phyloP scores from a whole-genome alignment of 2,888 invertebrate genomes.

The Chloromyia formosa region DNA sequence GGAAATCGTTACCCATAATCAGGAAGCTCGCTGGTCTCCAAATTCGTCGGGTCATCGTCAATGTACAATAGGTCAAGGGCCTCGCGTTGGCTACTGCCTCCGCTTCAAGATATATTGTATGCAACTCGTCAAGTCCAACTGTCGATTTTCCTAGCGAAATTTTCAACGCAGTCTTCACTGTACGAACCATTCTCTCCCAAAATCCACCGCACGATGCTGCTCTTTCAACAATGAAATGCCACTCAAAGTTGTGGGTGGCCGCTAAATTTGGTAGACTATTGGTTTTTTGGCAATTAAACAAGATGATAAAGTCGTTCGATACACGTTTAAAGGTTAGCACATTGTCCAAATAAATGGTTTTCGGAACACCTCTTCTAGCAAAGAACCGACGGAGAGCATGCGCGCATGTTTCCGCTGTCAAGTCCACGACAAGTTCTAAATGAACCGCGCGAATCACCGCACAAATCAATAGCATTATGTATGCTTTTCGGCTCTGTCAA shows the following conservation, averaged over 20 bases:
- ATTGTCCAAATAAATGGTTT: slow-evolving; percentile 36
- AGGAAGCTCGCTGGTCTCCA: neutral
- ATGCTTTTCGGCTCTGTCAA: neutral
- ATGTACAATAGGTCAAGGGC: slow-evolving; percentile 33
- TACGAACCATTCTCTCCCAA: slow-evolving; percentile 41
- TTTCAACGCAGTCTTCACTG: slow-evolving; percentile 34
- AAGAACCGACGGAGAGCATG: slow-evolving; percentile 39
- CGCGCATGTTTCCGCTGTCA: slow-evolving; percentile 32
- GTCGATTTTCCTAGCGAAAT: slow-evolving; percentile 15
- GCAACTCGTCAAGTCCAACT: slow-evolving; percentile 23
- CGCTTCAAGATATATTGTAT: slow-evolving; percentile 17
- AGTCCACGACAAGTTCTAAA: slow-evolving; percentile 12
- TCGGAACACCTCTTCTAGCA: slow-evolving; percentile 35
- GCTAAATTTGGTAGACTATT: slow-evolving; percentile 23
- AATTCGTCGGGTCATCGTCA: too few species aligned
- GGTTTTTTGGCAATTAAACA: neutral
- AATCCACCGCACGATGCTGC: slow-evolving; percentile 42
- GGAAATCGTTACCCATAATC: slow-evolving; percentile 16
- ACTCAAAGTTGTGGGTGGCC: slow-evolving; percentile 11
- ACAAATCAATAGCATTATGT: slow-evolving; percentile 32
- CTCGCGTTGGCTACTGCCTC: slow-evolving; percentile 33
- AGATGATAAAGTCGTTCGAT: neutral
- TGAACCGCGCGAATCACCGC: neutral
- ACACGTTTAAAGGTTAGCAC: slow-evolving; percentile 37
- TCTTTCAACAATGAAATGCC: slow-evolving; percentile 38